Percentiles rank a stretch among this genome's conserved stretches.
Conservation (phyloP, 2,797 vertebrate species). For the Ceyx erithaca region DNA sequence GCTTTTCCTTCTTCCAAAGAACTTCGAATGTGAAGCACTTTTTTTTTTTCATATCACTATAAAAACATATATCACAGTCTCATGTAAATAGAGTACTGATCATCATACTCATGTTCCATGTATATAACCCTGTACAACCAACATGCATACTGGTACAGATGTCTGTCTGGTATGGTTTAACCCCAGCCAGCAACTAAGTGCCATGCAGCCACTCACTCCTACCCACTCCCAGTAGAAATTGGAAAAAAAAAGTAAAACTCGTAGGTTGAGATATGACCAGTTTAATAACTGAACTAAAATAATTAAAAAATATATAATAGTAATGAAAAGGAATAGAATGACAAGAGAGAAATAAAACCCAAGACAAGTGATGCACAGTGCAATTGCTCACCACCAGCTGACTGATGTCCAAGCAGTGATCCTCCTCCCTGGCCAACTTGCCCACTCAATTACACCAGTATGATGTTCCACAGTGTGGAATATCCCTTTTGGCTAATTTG, state of each 20-base stretch:
- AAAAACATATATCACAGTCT: neutral
- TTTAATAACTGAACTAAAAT: neutral
- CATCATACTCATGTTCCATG: fast-evolving
- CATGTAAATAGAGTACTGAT: fast-evolving
- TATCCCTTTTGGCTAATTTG: neutral
- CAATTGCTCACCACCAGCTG: neutral
- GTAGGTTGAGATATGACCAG: neutral
- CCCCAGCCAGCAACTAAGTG: neutral
- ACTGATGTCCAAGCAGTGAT: neutral
- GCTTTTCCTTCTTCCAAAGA: neutral
- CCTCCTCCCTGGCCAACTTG: neutral
- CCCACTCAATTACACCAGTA: neutral
- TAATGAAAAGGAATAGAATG: neutral
- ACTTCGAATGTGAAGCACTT: neutral
- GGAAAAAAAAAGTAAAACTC: neutral
- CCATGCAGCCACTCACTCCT: neutral
- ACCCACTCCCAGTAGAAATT: too few species aligned
- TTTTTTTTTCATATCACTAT: neutral
- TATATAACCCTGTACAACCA: neutral
- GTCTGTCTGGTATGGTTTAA: neutral
- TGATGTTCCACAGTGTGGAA: neutral
- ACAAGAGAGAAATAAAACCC: neutral
- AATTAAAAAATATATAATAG: neutral
- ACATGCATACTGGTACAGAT: neutral
- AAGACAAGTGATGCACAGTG: neutral